Evolutionary conservation across 2,797 vertebrate genomes (phyloP), one percentile per base, ranked within the genome.

Genomic region (Heterohyrax brucei): DNA sequence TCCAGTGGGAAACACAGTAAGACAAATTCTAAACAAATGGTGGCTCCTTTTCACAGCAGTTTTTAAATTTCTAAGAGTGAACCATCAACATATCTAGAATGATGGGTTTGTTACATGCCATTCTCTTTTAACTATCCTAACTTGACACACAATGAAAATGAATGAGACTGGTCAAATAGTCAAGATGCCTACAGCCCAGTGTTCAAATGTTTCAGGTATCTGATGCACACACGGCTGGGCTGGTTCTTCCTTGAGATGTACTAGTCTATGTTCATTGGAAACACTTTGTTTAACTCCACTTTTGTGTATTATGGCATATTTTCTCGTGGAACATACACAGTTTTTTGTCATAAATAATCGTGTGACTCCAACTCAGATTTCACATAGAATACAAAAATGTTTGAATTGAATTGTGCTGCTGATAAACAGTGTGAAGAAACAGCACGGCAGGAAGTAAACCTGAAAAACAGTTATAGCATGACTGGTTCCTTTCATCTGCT

Each of bases 331-430:
- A 89, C 83, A 87, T 64, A 22, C 14, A 72, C 2, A 39, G 16
- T 61, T 78, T 93, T 92, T 79, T 46, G 26, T 89, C 68, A 59
- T 61, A 83, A 94, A 80, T 62, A 50, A 93, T 26, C 84, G 6
- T 53, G 21, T 76, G 50, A 80, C 24, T 76, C 8, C 4, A 93
- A 59, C 21, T 82, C 33, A 94, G 56, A 84, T 30, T 66, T 89
- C 28, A 68, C 12, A 70, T 2, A 93, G 83, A 75, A 86, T 87
- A 76, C 18, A 70, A 10, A 13, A 14, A 44, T 46, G 76, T 82
- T 83, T 95, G 21, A 73, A 22, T 24, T 82, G 59, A 86, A 62
- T 75, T 95, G 88, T 86, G 62, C 78, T 87, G 44, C 53, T 86
- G 48, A 89, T 75, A 88, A 79, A 80, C 22, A 61, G 9, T 3